phyloP scores from a whole-genome alignment of 2,113 vertebrate genomes.

The Erpornis zantholeuca region DNA sequence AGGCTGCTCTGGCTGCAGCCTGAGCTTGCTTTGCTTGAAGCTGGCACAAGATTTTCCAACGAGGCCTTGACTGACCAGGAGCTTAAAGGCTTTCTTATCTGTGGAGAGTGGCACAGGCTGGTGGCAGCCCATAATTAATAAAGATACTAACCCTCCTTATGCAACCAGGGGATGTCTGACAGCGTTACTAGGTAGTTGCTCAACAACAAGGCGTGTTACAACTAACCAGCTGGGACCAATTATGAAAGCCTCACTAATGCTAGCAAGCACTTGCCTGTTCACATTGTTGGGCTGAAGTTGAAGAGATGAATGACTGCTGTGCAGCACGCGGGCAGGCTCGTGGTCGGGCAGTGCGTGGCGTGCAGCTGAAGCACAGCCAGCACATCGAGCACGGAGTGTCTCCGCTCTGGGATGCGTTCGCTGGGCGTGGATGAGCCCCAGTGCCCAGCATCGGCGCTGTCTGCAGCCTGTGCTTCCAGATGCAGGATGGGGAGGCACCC shows the following conservation, averaged over 20 bases:
- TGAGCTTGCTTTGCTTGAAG: not conserved
- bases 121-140: not conserved
- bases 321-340: not conserved
- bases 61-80: not conserved
- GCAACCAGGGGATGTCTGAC: not conserved
- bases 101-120: not conserved
- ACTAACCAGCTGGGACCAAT: slow-evolving; percentile 36
- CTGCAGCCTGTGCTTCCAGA: not conserved
- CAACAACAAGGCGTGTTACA: slow-evolving; percentile 33
- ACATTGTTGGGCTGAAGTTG: not conserved
- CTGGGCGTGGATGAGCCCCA: rapidly evolving
- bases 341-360: rapidly evolving
- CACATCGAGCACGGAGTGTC: rapidly evolving
- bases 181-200: not conserved
- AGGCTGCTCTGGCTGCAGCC: not conserved
- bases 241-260: slow-evolving; percentile 3
- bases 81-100: slow-evolving; percentile 7
- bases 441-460: rapidly evolving
- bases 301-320: not conserved
- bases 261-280: slow-evolving; percentile 9
- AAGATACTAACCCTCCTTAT: slow-evolving; percentile 1
- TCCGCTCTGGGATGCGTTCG: not conserved
- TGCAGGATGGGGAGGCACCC: not conserved
- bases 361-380: not conserved
- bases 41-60: not conserved